Base-by-base conservation (phyloP, 2,113 vertebrate species). In the Chaenocephalus aceratus region DNA sequence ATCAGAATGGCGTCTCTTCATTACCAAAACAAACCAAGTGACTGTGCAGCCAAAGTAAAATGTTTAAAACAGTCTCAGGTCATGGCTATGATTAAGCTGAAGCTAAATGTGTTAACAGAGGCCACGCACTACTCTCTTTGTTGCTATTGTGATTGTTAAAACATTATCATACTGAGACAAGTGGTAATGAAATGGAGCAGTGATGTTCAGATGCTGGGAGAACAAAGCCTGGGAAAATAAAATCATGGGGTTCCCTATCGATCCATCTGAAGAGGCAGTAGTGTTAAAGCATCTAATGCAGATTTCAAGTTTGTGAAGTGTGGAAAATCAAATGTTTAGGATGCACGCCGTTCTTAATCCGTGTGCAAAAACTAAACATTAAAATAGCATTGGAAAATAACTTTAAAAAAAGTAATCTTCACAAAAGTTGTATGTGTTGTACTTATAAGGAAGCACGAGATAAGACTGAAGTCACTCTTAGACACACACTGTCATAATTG, bases 21-120 rank as follows among this genome's bases (percentile, higher is more conserved):
- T 34, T 46, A 5, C 58, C 69, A 52, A 90, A 81, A 82, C 78
- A 88, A 88, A 73, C 44, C 66, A 12, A 44, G 58, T 46, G 21
- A 49, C 10, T 26, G 49, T 18, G 30, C 3, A 67, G 34, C 30
- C 67, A 36, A 59, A 56, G 36, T 7, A 46, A n/a, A 26, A 49
- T 6, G 48, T 65, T 68, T 52, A 63, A 23, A 72, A 70, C 36
- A 52, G 14, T 68, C 53, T 21, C 46, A 48, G 9, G 73, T 80
- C 79, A 61, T 44, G 8, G 41, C 72, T 69, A 68, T 49, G 51
- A 68, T 67, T 57, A 23, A 60, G 44, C 36, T 48, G 4, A 61
- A 46, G 26, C 64, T 46, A 21, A 65, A 65, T 58, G 53, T 59
- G 44, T 66, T 41, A 26, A 23, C 26, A 45, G 44, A 56, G 18